These are phyloP conservation scores for Ptychochromis oligacanthus DNA, from an alignment of 2,113 vertebrate species.

Conservation along the genomic window DNA sequence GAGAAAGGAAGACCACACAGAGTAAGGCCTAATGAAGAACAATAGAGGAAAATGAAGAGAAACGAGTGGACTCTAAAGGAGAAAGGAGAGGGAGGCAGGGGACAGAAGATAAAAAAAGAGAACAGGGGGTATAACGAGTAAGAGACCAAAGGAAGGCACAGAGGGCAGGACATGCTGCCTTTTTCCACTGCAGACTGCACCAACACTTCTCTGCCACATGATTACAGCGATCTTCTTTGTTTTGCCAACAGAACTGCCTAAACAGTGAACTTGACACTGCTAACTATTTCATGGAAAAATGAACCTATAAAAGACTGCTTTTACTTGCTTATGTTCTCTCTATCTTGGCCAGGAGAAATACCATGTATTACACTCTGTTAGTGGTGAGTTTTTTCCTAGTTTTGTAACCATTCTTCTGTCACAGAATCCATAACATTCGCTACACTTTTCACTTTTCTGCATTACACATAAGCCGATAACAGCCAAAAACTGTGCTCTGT, in stretches of 20 bases:
- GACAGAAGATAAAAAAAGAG: neutral
- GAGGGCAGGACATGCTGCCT: slow-evolving; percentile 3
- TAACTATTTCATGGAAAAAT: neutral
- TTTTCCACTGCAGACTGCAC: neutral
- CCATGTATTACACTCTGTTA: neutral
- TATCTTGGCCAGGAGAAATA: neutral
- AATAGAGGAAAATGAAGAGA: slow-evolving; percentile 27
- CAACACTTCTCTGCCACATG: neutral
- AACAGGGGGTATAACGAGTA: neutral
- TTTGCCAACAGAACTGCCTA: neutral
- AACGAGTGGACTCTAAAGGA: neutral
- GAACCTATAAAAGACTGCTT: neutral
- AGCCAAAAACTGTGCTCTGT: accelerated
- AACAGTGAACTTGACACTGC: neutral
- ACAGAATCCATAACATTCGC: too few species aligned
- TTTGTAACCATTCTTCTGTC: neutral
- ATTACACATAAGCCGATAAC: neutral
- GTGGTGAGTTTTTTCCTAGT: neutral
- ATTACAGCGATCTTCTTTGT: neutral
- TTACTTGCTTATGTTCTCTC: neutral
- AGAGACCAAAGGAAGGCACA: slow-evolving; percentile 2
- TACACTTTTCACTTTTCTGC: accelerated
- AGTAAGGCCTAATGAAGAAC: slow-evolving; percentile 38
- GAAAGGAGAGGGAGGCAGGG: neutral
- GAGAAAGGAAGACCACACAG: slow-evolving; percentile 61